These are phyloP conservation scores for Meriones psammophilus DNA, from an alignment of 2,797 vertebrate species.

Conservation along the genomic window DNA sequence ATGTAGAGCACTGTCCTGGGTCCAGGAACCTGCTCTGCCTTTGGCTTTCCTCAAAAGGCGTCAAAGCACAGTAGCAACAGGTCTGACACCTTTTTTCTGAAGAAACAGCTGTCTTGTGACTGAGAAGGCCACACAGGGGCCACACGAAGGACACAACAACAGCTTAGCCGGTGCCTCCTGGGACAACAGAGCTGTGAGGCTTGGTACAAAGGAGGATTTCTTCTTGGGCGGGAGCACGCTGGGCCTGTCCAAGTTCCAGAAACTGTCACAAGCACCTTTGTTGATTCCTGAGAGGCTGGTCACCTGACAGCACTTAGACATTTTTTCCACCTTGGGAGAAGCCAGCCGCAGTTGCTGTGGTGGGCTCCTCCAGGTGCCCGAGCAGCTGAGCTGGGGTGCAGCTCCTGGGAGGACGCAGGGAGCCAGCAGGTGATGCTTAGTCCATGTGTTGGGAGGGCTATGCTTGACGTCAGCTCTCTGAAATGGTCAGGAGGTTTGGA, in stretches of 20 bases:
- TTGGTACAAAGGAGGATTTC: accelerated
- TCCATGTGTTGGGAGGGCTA: background rate
- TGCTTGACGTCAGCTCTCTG: background rate
- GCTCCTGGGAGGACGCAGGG: background rate
- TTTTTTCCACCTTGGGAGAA: background rate
- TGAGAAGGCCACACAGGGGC: background rate
- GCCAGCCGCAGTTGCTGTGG: background rate
- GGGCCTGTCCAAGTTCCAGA: constrained; percentile 12
- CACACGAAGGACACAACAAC: background rate
- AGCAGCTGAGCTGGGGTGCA: background rate
- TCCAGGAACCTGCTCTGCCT: background rate
- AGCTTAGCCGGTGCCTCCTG: accelerated
- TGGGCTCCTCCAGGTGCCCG: background rate
- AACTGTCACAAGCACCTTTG: background rate
- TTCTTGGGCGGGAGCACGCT: background rate
- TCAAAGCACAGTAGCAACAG: background rate
- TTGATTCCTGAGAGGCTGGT: background rate
- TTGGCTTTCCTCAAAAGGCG: background rate
- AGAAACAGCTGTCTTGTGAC: background rate
- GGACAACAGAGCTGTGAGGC: background rate
- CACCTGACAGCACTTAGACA: accelerated
- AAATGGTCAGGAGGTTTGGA: background rate
- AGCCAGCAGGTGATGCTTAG: background rate
- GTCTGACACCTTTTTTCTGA: background rate
- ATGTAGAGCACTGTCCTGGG: background rate